Percentiles rank a stretch among this genome's conserved stretches.
These are phyloP conservation scores for Cepphus grylle DNA, from an alignment of 2,113 vertebrate genomes.

Conservation along the genomic window DNA sequence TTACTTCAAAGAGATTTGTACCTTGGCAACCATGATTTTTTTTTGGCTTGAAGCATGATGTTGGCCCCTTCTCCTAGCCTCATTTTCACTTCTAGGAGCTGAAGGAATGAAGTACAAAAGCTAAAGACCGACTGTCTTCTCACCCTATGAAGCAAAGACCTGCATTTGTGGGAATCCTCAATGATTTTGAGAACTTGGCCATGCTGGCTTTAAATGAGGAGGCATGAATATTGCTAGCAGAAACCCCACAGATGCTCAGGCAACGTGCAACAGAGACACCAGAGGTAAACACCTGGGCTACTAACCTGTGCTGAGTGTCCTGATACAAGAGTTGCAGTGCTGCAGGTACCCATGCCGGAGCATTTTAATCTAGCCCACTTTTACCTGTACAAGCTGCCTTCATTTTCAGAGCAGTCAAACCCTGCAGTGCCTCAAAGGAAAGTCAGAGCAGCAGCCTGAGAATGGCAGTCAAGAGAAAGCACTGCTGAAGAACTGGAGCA, in stretches of 20 bases:
- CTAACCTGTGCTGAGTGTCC: background rate
- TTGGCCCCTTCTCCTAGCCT: background rate
- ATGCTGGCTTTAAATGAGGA: background rate
- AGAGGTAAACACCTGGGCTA: background rate
- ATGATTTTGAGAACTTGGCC: background rate
- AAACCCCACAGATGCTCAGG: fast-evolving
- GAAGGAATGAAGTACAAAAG: background rate
- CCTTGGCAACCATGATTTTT: background rate
- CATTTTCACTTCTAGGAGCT: background rate
- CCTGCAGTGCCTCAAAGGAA: background rate
- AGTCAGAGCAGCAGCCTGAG: background rate
- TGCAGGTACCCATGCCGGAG: fast-evolving
- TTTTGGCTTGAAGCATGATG: background rate
- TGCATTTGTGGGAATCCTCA: background rate
- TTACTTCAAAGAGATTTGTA: background rate
- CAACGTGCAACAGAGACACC: fast-evolving
- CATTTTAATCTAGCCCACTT: background rate
- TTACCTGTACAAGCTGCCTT: background rate
- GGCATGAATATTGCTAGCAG: background rate
- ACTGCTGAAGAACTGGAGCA: background rate
- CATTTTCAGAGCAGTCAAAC: background rate
- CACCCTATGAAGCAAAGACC: background rate
- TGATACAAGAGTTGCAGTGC: background rate
- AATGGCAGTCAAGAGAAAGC: background rate
- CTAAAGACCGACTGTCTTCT: background rate